These are phyloP conservation scores for Euphonia xanthogaster DNA, from an alignment of 2,797 vertebrate genomes.

Conservation along the genomic window DNA sequence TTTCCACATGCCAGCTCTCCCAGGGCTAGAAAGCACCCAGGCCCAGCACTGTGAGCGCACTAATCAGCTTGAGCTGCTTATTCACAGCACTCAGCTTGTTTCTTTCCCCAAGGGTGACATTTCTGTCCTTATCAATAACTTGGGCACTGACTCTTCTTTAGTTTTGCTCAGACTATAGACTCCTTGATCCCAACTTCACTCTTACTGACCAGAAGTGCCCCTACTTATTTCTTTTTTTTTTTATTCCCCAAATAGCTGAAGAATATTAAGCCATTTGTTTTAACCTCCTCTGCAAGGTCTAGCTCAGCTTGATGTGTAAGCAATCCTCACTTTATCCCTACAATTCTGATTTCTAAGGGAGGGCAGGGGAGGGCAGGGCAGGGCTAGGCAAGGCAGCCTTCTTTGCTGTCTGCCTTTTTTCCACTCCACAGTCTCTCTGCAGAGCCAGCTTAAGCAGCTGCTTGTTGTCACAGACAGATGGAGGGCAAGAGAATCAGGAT, in stretches of 20 bases:
- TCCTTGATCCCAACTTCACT: background rate
- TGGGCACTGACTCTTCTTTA: background rate
- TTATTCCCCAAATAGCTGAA: background rate
- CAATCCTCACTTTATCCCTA: slow-evolving; percentile 1
- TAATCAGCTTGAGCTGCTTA: slow-evolving; percentile 14
- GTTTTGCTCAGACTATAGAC: background rate
- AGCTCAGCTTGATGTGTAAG: slow-evolving; percentile 8
- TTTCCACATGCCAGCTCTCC: background rate
- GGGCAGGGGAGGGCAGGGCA: background rate
- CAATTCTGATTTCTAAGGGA: background rate
- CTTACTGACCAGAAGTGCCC: background rate
- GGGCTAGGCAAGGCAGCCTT: background rate
- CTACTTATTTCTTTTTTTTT: background rate
- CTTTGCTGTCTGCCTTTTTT: background rate
- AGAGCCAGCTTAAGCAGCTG: background rate
- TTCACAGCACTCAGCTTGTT: background rate
- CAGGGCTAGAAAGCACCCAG: background rate
- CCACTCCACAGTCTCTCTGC: background rate
- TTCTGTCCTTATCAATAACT: background rate
- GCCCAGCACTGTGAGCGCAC: background rate
- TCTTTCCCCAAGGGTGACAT: background rate
- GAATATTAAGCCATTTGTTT: background rate
- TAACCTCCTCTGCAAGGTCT: background rate
- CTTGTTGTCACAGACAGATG: background rate
- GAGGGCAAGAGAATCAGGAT: background rate